Base-by-base conservation (phyloP, 2,113 vertebrate species). In the Nothoprocta pentlandii region DNA sequence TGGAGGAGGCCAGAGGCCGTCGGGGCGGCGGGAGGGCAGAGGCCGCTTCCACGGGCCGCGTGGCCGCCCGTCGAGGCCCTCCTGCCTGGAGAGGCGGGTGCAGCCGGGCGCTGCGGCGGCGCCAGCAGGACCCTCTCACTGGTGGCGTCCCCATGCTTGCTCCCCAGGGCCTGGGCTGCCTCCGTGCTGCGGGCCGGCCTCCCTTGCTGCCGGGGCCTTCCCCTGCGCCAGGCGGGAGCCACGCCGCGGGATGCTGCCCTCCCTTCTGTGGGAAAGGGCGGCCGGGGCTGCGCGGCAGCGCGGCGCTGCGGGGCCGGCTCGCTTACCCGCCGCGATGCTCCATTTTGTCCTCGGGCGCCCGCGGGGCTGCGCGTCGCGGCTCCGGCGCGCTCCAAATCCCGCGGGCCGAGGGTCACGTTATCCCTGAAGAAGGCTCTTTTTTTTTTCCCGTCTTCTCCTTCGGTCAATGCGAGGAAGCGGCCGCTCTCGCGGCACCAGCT, bases 401-500 rank as follows among this genome's bases (percentile, higher is more conserved):
- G 34, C 28, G 4, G 46, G 64, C 91, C 83, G 69, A 89, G 61
- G 96, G 87, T 88, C 92, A 94, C 42, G 76, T 64, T 85, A 82
- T 96, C 94, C 78, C 95, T 2, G 93, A 85, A 59, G 79, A 94
- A 94, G 61, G 82, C 87, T 96, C 4, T 77, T 51, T 51, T 51
- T 51, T 51, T 51, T 51, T 51, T 6, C 51, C 51, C 51, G 25
- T 53, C 25, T 84, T 58, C 26, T 3, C 2, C 71, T 25, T 36
- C 11, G 26, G 90, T 80, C 58, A 3, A 92, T 83, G 59, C 76
- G 92, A 96, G 86, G 85, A 46, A 88, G 95, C 91, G 77, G 67
- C 96, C 83, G 87, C 95, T 98, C 93, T 84, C 44, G 69, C 97
- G 94, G 97, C 96, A 96, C 81, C 86, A 78, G 83, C 96, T 58